phyloP scores from a whole-genome alignment of 1,140 invertebrate genomes.

The Homalodisca vitripennis region DNA sequence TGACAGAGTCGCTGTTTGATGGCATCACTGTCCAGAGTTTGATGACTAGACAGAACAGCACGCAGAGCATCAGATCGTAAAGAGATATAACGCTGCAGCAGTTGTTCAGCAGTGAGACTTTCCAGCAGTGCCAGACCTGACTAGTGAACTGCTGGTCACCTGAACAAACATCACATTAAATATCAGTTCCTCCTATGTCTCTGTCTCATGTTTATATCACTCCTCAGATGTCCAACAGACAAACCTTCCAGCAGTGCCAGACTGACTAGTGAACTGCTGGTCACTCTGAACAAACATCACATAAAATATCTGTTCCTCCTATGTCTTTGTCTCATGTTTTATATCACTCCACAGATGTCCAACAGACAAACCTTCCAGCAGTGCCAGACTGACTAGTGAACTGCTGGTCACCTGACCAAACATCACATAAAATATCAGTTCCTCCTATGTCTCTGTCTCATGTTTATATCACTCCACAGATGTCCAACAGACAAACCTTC shows the following conservation, averaged over 20 bases:
- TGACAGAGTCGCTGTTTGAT: neutral
- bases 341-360: no score
- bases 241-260: slow-evolving; percentile 16
- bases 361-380: neutral
- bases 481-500: no score
- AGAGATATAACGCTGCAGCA: neutral
- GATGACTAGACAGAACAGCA: neutral
- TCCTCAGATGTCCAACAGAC: neutral
- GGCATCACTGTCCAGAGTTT: neutral
- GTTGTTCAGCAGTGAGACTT: neutral
- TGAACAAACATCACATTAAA: neutral
- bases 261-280: slow-evolving; percentile 34
- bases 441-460: no score
- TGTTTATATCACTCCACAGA: no score
- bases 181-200: no score
- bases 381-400: slow-evolving; percentile 7
- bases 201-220: no score
- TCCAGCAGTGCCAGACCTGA: slow-evolving; percentile 20
- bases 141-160: slow-evolving; percentile 34
- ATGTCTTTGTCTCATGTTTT: no score
- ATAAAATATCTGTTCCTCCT: no score
- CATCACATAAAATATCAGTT: no score
- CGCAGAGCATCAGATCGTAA: slow-evolving; percentile 16
- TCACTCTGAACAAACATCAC: neutral
- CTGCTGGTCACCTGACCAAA: slow-evolving; percentile 34